Base-by-base conservation (phyloP, 2,113 vertebrate species). In the Bambusicola thoracicus region DNA sequence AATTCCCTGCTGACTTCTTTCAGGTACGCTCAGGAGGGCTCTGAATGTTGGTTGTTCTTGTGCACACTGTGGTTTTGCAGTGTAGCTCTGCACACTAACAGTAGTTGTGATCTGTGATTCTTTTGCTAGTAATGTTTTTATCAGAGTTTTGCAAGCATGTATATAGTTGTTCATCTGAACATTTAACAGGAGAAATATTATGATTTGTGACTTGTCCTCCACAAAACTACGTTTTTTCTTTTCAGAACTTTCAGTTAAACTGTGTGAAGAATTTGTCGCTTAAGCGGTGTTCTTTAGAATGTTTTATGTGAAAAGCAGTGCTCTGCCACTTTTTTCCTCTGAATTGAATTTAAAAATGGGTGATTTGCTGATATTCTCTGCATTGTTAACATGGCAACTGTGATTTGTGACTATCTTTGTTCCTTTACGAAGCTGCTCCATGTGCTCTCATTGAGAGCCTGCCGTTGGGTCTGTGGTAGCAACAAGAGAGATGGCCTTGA, bases 1-100 rank as follows among this genome's bases (percentile, higher is more conserved):
- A 49, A 34, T 65, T 55, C 19, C 30, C 16, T 27, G 68, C 34
- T 87, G 43, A 21, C 38, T 80, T 17, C 27, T 84, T 32, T 44
- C 11, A 13, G n/a, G 11, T 2, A 0, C 43, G 24, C 9, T 29
- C 0, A 0, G 13, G 8, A 2, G 2, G 2, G 2, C 4, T 53
- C 19, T 72, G 27, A 19, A 11, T 43, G 13, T 65, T 56, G 46
- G 2, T 44, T 55, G 20, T 13, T 46, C 46, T 46, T 46, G 20
- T 68, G 40, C 32, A 38, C 32, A 2, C 44, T 83, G 21, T 3
- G 32, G 32, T 69, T 0, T 24, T 55, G 29, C n/a, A 46, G 8
- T 56, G 12, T 8, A 8, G 18, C 9, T 85, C 29, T 46, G 25
- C n/a, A 55, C 15, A 11, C 20, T 4, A 0, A 4, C 15, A 18